Base-by-base conservation (phyloP, 2,888 invertebrate genomes). In the Neelides folsomi region DNA sequence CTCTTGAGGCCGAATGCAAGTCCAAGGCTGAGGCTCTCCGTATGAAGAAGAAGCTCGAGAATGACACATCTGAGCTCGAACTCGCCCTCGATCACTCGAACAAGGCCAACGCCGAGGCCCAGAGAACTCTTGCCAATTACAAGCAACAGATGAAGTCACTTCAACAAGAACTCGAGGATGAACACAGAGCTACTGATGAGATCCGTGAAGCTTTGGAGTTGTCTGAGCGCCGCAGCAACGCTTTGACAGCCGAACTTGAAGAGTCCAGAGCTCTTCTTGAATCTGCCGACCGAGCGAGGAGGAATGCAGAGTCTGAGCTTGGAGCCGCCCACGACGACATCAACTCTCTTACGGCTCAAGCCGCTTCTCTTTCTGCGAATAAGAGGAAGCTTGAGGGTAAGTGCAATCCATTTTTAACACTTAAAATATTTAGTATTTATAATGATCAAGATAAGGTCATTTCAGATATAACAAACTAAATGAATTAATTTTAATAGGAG, bases 41-140 rank as follows among this genome's bases (percentile, higher is more conserved):
- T 79, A 92, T 97, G 87, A 98, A 98, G 87, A 98, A 98, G 89
- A 98, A 98, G 79, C 81, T 98, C 71, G 98, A 98, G 76, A 88
- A 89, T 68, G 97, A 98, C 79, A 97, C 98, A 79, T 97, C 95
- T 74, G 97, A 97, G 76, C 81, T 98, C 62, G 97, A 98, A 75
- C 93, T 97, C 68, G 94, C 94, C 70, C 79, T 97, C 72, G 97
- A 98, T 77, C 92, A 92, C 74, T 93, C 97, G 71, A 97, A 97
- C 82, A 92, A 76, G 60, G 62, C 61, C 2, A 12, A 49, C 41
- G 15, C 41, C 41, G 42, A 20, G 49, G 27, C 35, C 39, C 16
- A 39, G 13, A 3, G 13, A 39, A 13, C 16, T 3, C 13, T 16
- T 3, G 19, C 12, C 27, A 88, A 93, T 74, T 92, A 93, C 81